phyloP scores from a whole-genome alignment of 2,113 vertebrate species.

The Peucedramus taeniatus region DNA sequence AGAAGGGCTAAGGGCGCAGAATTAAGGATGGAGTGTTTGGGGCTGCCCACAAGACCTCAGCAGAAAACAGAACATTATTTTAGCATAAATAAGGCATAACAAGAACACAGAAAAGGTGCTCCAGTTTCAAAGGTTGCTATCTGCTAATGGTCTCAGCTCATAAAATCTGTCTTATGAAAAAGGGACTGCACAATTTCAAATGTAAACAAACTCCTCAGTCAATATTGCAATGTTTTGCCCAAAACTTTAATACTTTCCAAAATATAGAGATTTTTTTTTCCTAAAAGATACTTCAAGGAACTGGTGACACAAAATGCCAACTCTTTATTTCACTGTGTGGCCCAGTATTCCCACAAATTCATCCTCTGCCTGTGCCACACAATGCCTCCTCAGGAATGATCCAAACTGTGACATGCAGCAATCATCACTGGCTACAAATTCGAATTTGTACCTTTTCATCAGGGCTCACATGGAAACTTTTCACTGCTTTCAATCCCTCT shows the following conservation, averaged over 20 bases:
- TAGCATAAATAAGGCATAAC: background rate
- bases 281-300: background rate
- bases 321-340: background rate
- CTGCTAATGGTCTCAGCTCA: background rate
- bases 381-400: background rate
- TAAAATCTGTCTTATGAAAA: background rate
- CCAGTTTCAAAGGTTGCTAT: background rate
- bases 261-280: background rate
- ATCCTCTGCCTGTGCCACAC: background rate
- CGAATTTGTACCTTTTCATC: background rate
- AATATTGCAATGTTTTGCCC: background rate
- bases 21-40: background rate
- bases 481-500: background rate
- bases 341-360: background rate
- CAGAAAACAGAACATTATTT: background rate
- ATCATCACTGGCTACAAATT: background rate
- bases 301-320: background rate
- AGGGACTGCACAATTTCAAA: background rate
- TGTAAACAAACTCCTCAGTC: background rate
- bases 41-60: background rate
- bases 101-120: background rate
- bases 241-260: background rate
- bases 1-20: background rate
- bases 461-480: background rate
- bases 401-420: background rate